Evolutionary conservation across 2,888 invertebrate genomes (phyloP), one percentile per base, ranked within the genome.

Genomic region (Lepidochitona cinerea): DNA sequence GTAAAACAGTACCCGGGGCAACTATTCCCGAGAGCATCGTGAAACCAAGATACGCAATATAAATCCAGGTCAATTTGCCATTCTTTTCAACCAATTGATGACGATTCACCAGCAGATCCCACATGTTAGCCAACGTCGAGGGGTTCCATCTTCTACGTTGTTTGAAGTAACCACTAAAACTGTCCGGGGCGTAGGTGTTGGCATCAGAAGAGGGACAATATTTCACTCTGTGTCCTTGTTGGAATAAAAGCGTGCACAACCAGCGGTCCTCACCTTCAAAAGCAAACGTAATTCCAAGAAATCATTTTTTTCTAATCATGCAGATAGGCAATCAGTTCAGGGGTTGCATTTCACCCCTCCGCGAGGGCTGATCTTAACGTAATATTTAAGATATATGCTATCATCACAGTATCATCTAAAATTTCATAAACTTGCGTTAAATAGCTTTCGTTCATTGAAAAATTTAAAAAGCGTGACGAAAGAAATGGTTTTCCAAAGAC

Each of bases 171-270:
- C 85, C 85, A 41, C 80, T 75, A 79, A 87, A 88, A 6, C 83
- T 73, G 71, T 99, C 98, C 0, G 99, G 99, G 64, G 97, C 97
- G 87, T 98, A 98, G 3, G 99, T 99, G 91, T 97, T 97, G 35
- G 99, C 98, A 89, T 99, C 99, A 2, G 97, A 97, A 26, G 99
- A 99, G 88, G 99, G 99, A 81, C 97, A 98, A 89, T 99, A 99
- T 91, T 99, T 99, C 0, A 98, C 98, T 80, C 98, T 94, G 91
- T 98, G 98, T 12, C 99, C 99, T 91, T 98, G 93, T 92, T 99
- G 99, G 9, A 99, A 92, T 26, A 99, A 92, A 52, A 99, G 92
- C 0, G 99, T 99, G 89, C 99, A 99, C 76, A 99, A 92, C 99
- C 99, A 99, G 91, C 99, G 94, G 93, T 99, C 99, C 93, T 99